Conservation (phyloP, 1,140 invertebrate species). For the Cepaea nemoralis region DNA sequence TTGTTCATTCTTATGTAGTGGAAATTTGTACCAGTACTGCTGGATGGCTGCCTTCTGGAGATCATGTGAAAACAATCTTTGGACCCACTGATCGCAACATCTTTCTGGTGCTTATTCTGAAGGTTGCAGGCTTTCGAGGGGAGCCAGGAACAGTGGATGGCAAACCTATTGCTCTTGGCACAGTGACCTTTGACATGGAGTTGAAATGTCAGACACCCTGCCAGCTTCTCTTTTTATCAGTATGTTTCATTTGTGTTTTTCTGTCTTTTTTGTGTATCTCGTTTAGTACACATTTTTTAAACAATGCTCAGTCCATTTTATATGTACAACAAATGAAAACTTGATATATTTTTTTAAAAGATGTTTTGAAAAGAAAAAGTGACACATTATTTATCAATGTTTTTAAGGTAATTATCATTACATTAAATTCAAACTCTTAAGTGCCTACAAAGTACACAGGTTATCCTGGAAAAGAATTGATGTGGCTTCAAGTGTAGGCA, state of each 20-base stretch:
- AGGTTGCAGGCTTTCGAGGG: conserved; percentile 73
- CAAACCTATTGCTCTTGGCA: conserved; percentile 70
- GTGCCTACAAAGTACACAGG: too few species aligned
- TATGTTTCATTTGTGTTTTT: conserved; percentile 57
- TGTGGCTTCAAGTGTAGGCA: too few species aligned
- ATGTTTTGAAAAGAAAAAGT: too few species aligned
- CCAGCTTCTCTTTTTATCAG: conserved; percentile 75
- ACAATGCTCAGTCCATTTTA: too few species aligned
- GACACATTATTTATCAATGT: too few species aligned
- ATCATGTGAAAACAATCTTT: conserved; percentile 72
- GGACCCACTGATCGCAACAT: conserved; percentile 72
- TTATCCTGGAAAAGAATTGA: too few species aligned
- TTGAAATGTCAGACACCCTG: conserved; percentile 73
- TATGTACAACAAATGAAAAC: too few species aligned
- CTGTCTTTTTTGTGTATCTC: too few species aligned
- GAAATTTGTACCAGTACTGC: conserved; percentile 58
- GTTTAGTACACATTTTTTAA: too few species aligned
- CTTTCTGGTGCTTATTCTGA: conserved; percentile 73
- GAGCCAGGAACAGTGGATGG: conserved; percentile 69
- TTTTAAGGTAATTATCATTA: too few species aligned
- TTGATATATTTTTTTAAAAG: too few species aligned
- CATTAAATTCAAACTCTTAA: too few species aligned
- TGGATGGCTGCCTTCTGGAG: conserved; percentile 72
- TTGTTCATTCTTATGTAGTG: conserved; percentile 44
- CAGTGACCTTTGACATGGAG: conserved; percentile 74